These are phyloP conservation scores for Aproaerema taeniolella DNA, from an alignment of 2,888 invertebrate species.

Conservation along the genomic window DNA sequence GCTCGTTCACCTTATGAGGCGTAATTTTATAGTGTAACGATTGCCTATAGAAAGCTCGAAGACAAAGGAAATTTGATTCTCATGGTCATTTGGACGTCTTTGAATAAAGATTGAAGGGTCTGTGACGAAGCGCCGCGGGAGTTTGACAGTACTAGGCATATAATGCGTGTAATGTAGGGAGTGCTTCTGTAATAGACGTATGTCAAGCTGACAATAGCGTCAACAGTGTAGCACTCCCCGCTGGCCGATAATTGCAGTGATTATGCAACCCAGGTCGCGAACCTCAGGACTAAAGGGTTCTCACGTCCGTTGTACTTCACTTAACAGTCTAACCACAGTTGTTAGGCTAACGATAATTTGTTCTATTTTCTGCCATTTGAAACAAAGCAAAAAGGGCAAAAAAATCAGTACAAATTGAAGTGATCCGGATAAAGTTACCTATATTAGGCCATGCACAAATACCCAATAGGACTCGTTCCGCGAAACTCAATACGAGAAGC, in stretches of 20 bases:
- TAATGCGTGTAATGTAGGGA: background rate
- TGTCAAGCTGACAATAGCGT: constrained; percentile 34
- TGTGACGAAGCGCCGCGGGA: constrained; percentile 14
- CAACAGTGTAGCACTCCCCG: constrained; percentile 24
- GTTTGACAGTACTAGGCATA: constrained; percentile 3
- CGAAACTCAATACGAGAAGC: constrained; percentile 43
- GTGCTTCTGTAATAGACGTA: constrained; percentile 30
- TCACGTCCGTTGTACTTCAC: constrained; percentile 34
- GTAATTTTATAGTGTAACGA: constrained; percentile 5
- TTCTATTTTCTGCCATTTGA: too few relatives aligned
- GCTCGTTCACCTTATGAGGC: constrained; percentile 7
- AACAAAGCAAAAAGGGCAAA: background rate
- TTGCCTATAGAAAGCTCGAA: too few relatives aligned
- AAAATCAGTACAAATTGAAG: too few relatives aligned
- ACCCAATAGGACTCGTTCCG: constrained; percentile 48
- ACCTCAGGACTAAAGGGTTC: constrained; percentile 34
- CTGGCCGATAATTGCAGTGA: constrained; percentile 54
- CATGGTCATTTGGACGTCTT: constrained; percentile 2
- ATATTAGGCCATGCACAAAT: constrained; percentile 36
- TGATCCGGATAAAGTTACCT: constrained; percentile 31
- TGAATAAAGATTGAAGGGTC: background rate
- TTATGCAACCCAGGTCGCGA: constrained; percentile 43
- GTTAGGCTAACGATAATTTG: constrained; percentile 8
- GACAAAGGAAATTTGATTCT: constrained; percentile 10
- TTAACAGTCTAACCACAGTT: constrained; percentile 28